Evolutionary conservation across 2,113 vertebrate species (phyloP), one percentile per base, ranked within the genome.

Genomic region (Myotis davidii): DNA sequence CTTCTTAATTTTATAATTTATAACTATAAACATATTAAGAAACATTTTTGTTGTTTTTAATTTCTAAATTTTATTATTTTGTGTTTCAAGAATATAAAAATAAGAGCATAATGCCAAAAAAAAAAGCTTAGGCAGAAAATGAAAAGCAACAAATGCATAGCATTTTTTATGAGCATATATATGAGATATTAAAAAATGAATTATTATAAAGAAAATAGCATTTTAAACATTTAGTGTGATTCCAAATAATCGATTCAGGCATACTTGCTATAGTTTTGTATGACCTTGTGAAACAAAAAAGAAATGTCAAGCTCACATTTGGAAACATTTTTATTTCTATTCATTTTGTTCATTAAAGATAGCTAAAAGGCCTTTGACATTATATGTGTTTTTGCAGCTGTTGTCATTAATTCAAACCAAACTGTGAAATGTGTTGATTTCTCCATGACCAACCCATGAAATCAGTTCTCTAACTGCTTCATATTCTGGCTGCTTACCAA

Each of bases 341-440:
- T 97, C 6, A 65, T 84, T 94, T 95, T 86, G 50, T 90, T 96
- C 16, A 91, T 97, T 91, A 97, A 32, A 94, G 95, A 78, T 5
- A 96, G 25, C 61, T 81, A 96, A 72, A 29, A 95, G 56, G 54
- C 85, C 95, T 97, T 94, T 91, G 52, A 78, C 3, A 21, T 0
- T 50, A 91, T 94, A 97, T 96, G 9, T 92, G 61, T 91, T 97
- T 92, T 96, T 95, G 95, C 93, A 98, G 85, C 84, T 94, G 97
- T 97, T 97, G 90, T 96, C 65, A 85, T 96, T 98, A 98, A 98
- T 98, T 98, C 76, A 61, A 50, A 79, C 88, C 92, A 92, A 93
- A 95, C 65, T 97, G 90, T 97, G 96, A 97, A 98, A 98, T 97
- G 89, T 97, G 32, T 37, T 95, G 96, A 98, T 98, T 98, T 97